A percentile compares a stretch with the other conserved stretches of the same genome.
Evolutionary conservation across 2,113 vertebrate species (phyloP).

Genomic region (Xenus cinereus): DNA sequence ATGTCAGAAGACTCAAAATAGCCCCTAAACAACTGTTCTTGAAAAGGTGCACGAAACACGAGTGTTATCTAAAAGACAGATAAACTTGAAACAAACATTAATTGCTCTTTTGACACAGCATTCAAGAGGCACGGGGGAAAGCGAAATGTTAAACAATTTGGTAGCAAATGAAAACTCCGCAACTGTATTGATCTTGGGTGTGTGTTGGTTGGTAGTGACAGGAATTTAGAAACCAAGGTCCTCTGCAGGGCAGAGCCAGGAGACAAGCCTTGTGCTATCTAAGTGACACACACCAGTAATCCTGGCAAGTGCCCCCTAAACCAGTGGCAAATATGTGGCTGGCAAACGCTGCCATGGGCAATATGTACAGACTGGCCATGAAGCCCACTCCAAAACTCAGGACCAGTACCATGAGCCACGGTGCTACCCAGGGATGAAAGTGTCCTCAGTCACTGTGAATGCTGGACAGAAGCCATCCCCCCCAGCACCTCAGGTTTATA

Average conservation of each 20-base stretch:
- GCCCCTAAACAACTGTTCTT: neutral
- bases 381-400: neutral
- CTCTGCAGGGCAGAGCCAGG: neutral
- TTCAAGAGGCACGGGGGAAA: neutral
- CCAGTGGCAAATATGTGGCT: fast-evolving
- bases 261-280: neutral
- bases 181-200: neutral
- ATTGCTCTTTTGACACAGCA: neutral
- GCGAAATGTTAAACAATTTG: neutral
- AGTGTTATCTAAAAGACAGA: neutral
- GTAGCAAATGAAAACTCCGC: neutral
- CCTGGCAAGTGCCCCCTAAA: neutral
- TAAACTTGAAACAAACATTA: neutral
- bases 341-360: fast-evolving
- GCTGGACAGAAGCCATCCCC: neutral
- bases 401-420: neutral
- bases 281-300: neutral
- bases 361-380: neutral
- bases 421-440: neutral
- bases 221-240: neutral
- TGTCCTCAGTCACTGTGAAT: neutral
- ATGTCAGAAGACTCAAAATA: neutral
- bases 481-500: neutral
- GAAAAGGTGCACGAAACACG: neutral
- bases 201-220: fast-evolving